These are phyloP conservation scores for Podarcis muralis DNA, from an alignment of 2,113 vertebrate genomes.

Conservation along the genomic window DNA sequence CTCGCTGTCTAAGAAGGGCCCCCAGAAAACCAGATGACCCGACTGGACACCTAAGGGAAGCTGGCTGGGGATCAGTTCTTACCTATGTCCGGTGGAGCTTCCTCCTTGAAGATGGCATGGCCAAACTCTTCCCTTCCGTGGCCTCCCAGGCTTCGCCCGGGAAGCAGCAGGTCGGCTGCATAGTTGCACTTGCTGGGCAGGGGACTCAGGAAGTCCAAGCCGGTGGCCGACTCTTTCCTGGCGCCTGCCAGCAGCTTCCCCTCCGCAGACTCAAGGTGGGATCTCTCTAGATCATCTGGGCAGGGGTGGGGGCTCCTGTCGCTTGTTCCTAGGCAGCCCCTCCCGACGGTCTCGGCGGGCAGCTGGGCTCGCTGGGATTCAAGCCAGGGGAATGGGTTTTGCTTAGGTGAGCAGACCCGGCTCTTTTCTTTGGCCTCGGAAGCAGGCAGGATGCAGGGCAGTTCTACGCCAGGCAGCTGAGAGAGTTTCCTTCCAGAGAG, in stretches of 20 bases:
- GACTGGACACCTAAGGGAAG: neutral
- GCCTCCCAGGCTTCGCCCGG: constrained; percentile 80
- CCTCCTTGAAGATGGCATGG: constrained; percentile 20
- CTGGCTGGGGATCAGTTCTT: constrained; percentile 23
- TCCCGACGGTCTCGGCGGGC: neutral
- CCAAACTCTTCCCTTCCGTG: constrained; percentile 50
- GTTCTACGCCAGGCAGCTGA: constrained; percentile 72
- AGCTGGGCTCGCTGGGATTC: constrained; percentile 63
- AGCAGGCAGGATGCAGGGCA: constrained; percentile 84
- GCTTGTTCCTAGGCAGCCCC: constrained; percentile 51
- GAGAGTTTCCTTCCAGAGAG: constrained; percentile 67
- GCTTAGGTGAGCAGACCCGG: constrained; percentile 53
- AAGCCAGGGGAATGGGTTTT: constrained; percentile 80
- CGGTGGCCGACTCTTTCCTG: constrained; percentile 39
- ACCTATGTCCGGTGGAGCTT: constrained; percentile 64
- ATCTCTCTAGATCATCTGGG: constrained; percentile 37
- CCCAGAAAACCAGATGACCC: neutral
- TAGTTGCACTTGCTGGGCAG: constrained; percentile 32
- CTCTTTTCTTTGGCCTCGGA: constrained; percentile 57
- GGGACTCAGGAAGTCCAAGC: constrained; percentile 60
- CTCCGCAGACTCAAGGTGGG: constrained; percentile 51
- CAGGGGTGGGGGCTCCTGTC: constrained; percentile 66
- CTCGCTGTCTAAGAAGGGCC: neutral
- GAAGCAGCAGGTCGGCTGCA: constrained; percentile 70
- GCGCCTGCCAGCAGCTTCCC: constrained; percentile 11